Evolutionary conservation across 2,888 invertebrate species (phyloP), one percentile per base, ranked within the genome.

Genomic region (Leptopterna dolabrata): DNA sequence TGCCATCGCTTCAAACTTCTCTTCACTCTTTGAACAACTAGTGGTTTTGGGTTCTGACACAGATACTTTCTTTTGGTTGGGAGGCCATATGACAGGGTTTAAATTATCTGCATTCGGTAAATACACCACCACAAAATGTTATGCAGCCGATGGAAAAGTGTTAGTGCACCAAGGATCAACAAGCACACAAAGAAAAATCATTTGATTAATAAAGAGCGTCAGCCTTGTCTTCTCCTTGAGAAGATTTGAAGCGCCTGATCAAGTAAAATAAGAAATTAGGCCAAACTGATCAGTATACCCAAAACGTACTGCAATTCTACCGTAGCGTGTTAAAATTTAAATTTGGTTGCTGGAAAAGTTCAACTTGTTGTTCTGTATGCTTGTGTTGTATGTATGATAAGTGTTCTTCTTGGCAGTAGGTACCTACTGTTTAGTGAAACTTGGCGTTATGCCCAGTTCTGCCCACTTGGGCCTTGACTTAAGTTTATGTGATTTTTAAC

Each of bases 81-180:
- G 87, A 55, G 87, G 87, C 87, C 87, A 87, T 51, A 87, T 63
- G 82, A 87, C 82, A n/a, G 82, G 82, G 76, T 78, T 81, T 47
- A 71, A 76, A 47, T 87, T 82, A 16, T 73, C 82, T 55, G 19
- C 7, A 63, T 63, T 63, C 11, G 78, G 29, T 80, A 76, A 82
- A 51, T 78, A 16, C 55, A 78, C 43, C 78, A 45, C 27, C 41
- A 36, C 43, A 71, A 63, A 70, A 70, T 85, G 85, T 85, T 85
- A 85, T 14, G 47, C 45, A 73, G n/a, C 73, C 47, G 45, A 85
- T 85, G 85, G 47, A 85, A 83, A 85, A 47, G 27, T 55, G 87
- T 87, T 87, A 82, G 87, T 82, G 78, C 45, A 82, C 87, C 29
- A 63, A 73, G 80, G 80, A 71, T 84, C 45, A 84, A 85, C 85